Evolutionary conservation across 2,888 invertebrate species (phyloP), one percentile per base, ranked within the genome.

Genomic region (Ophion ventricosus): DNA sequence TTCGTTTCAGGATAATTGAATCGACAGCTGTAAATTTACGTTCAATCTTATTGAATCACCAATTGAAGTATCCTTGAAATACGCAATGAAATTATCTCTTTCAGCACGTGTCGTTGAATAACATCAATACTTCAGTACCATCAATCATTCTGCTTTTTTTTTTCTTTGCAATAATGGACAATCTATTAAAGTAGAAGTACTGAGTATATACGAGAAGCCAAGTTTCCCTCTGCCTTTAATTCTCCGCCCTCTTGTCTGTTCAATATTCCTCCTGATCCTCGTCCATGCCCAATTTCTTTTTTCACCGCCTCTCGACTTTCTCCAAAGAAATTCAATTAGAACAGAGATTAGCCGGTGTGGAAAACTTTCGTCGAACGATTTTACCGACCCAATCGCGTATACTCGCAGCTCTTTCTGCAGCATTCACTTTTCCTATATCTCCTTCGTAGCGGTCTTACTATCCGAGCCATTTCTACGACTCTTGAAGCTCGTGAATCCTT

Each of bases 321-420:
- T 29, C 78, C 78, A 75, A 86, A 87, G 90, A 89, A 90, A 90
- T 90, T 90, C 90, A 90, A 90, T 90, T 90, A 90, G 86, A 80
- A 78, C 74, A 67, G 76, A 85, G 87, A 90, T 88, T 88, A 90
- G 87, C 85, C 85, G 77, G 64, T 73, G 76, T 70, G 86, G 72
- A 82, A 87, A 88, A 84, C 86, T 89, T 90, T 87, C 70, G 81
- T 76, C 43, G 56, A 78, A 85, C 80, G 86, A 87, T 87, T 87
- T 85, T 75, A 26, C 29, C 80, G 74, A 57, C 72, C 75, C 83
- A 83, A 87, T 85, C 84, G 79, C 67, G 25, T 40, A 61, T 74
- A 72, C 66, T 84, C 49, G 10, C n/a, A 10, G 76, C 80, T 61
- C 43, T 54, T 70, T 11, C 26, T 49, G 72, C 69, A 49, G 72